A percentile compares a stretch with the other conserved stretches of the same genome.
Conservation (phyloP, 2,888 invertebrate species). For the Chromoteleia sp. region DNA sequence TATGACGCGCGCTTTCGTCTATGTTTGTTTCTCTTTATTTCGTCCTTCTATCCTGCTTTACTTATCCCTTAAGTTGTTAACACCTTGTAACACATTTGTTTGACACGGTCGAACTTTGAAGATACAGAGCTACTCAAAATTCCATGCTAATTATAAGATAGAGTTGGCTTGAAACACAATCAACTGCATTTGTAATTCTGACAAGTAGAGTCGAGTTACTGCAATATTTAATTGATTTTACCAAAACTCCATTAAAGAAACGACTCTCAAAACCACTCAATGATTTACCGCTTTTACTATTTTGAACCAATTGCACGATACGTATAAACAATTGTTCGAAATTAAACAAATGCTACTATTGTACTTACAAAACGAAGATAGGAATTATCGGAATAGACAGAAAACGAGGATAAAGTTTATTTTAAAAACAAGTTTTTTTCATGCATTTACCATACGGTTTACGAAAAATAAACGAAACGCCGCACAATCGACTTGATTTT, state of each 20-base stretch:
- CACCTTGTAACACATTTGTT: conserved; percentile 36
- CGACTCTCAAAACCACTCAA: neutral
- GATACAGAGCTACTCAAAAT: conserved; percentile 16
- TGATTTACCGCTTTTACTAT: neutral
- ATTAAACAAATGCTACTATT: too few relatives aligned
- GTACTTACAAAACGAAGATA: too few relatives aligned
- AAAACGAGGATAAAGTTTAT: too few relatives aligned
- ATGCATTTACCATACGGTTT: too few relatives aligned
- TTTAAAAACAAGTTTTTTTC: too few relatives aligned
- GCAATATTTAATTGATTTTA: neutral
- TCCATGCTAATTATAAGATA: conserved; percentile 39
- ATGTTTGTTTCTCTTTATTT: neutral
- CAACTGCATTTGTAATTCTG: conserved; percentile 27
- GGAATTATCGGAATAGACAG: too few relatives aligned
- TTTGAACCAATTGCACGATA: too few relatives aligned
- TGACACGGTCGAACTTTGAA: conserved; percentile 14
- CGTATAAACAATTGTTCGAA: too few relatives aligned
- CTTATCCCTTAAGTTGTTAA: conserved; percentile 25
- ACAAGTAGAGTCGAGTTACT: conserved; percentile 4
- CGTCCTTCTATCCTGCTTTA: neutral
- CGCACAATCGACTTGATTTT: too few relatives aligned
- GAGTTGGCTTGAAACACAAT: conserved; percentile 8
- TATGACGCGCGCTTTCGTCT: neutral
- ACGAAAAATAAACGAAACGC: too few relatives aligned
- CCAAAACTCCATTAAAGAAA: neutral